Conservation (phyloP, 2,113 vertebrate species). For the Theristicus caerulescens region DNA sequence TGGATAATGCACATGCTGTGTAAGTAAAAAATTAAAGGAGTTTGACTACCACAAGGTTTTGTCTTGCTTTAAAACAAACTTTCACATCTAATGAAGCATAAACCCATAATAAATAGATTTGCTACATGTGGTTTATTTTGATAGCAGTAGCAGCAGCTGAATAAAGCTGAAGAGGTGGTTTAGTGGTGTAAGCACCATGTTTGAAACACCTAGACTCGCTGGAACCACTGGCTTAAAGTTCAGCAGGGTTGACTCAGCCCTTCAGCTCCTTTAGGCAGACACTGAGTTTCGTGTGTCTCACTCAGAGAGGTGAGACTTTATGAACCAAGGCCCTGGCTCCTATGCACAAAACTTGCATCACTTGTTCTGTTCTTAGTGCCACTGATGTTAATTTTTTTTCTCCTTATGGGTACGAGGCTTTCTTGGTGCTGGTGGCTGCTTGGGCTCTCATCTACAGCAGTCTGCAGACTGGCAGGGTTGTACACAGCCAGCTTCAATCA, state of each 20-base stretch:
- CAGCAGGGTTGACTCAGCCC: not conserved
- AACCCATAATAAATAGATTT: slow-evolving; percentile 12
- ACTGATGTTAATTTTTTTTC: not conserved
- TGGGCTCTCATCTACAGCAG: not conserved
- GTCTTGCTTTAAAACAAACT: not conserved
- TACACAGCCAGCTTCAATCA: not conserved
- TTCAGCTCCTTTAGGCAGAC: not conserved
- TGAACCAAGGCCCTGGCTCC: not conserved
- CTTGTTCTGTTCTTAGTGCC: not conserved
- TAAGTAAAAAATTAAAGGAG: not conserved
- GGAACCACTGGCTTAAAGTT: not conserved
- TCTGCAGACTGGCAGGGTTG: not conserved
- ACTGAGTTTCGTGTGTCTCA: not conserved
- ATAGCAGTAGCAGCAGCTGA: not conserved
- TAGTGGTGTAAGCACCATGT: not conserved
- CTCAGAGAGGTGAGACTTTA: not conserved
- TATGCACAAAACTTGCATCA: not conserved
- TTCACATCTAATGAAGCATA: not conserved
- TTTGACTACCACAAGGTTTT: not conserved
- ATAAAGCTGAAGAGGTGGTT: not conserved
- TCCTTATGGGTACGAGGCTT: not conserved
- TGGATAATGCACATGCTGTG: not conserved
- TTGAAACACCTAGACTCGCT: slow-evolving; percentile 20
- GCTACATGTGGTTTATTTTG: not conserved
- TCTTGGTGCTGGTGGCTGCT: not conserved